Percentiles rank a stretch among this genome's conserved stretches.
Evolutionary conservation across 2,113 vertebrate species (phyloP).

Genomic region (Eubucco bourcierii): DNA sequence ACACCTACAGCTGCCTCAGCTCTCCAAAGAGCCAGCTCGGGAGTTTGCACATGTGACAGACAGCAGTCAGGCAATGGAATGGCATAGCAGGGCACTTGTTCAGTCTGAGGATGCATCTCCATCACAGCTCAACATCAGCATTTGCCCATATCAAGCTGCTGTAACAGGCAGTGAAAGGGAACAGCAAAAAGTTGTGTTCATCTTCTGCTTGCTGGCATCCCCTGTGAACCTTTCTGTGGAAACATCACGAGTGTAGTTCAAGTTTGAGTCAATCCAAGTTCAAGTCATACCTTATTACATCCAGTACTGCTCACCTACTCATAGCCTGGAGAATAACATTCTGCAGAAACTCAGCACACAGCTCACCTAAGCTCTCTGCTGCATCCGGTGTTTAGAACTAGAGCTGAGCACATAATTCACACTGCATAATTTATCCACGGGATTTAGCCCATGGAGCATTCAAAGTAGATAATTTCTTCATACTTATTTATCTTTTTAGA

Average conservation of each 20-base stretch:
- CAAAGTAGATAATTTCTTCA: not conserved
- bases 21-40: not conserved
- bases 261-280: conserved; percentile 26
- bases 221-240: not conserved
- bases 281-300: conserved; percentile 43
- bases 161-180: not conserved
- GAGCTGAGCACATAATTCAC: not conserved
- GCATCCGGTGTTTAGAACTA: not conserved
- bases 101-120: not conserved
- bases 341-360: conserved; percentile 25
- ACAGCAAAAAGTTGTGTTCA: not conserved
- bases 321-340: not conserved
- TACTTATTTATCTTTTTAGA: not conserved
- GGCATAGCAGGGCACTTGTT: not conserved
- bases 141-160: not conserved
- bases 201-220: conserved; percentile 9
- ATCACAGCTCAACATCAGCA: not conserved
- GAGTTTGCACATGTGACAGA: not conserved
- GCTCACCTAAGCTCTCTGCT: conserved; percentile 14
- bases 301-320: conserved; percentile 3
- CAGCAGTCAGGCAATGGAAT: fast-evolving
- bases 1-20: not conserved
- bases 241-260: not conserved
- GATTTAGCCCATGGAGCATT: conserved; percentile 18
- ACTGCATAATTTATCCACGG: conserved; percentile 26